Evolutionary conservation across 1,140 invertebrate species (phyloP), one percentile per base, ranked within the genome.

Genomic region (Musca vetustissima): DNA sequence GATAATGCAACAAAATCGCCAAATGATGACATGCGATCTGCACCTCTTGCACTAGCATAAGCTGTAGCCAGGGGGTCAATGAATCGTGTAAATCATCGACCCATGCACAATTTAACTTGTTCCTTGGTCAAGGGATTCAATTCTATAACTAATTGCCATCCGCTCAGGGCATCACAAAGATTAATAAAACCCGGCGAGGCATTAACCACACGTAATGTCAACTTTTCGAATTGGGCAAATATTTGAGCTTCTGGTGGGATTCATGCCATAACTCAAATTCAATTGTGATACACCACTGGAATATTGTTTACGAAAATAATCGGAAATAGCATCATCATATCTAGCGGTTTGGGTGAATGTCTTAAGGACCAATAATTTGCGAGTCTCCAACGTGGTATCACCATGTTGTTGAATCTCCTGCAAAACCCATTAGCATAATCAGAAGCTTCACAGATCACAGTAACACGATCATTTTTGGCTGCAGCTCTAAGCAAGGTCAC

Each of bases 21-120:
- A 84, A 98, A 99, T 13, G 97, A 98, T 6, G 96, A 98, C 98
- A 99, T 99, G 66, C 98, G 88, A 83, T 99, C 98, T 17, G 97
- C 97, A 43, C 97, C 96, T 83, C 98, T 87, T 0, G 97, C 98
- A 70, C 97, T 85, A 0, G 96, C 97, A 85, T 99, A 99, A 1
- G 98, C 98, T 13, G 87, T 88, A 0, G 97, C 96, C n/a, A 98
- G 73, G 95, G 96, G 6, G 93, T 91, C 55, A 98, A 83, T 64
- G 88, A 83, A 22, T 89, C 83, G 0, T 84, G 78, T 22, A 98
- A 76, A 83, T 98, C 97, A 69, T 94, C 89, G 1, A 99, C 97
- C 97, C 91, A 97, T 96, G 77, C 95, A 98, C 0, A 98, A 84
- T 78, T 92, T 91, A 2, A 94, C 93, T 86, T 91, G 88, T 68